Evolutionary conservation across 2,888 invertebrate species (phyloP), one percentile per base, ranked within the genome.

Genomic region (Epistrophella euchroma): DNA sequence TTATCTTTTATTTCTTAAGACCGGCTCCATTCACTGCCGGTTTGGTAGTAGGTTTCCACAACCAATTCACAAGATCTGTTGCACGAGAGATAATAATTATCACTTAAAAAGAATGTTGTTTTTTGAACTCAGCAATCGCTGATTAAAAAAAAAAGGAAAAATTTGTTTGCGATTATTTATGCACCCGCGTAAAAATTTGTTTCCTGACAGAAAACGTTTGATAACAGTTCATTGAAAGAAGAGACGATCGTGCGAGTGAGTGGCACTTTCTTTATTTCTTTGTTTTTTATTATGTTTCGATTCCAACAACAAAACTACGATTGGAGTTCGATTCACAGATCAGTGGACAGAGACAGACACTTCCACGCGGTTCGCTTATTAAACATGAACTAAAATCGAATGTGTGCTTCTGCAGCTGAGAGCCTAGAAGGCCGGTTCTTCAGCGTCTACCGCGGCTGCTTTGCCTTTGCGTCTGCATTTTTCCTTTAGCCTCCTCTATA

Each of bases 151-250:
- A 45, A 11, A 45, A 11, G 28, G 45, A 62, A 5, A 28, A 7
- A 35, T 35, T 47, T 66, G 35, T 0, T 32, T 64, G 55, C 17
- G 60, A 78, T 68, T 45, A 73, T 72, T 37, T 56, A n/a, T n/a
- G 35, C 19, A 32, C 83, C 40, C 79, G 74, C 68, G 83, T 62
- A 79, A 79, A 79, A 79, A 66, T 74, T 35, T 25, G 50, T 64
- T 79, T 83, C 68, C 45, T 35, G 52, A 60, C 37, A 43, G 64
- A 73, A 73, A 74, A 64, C 55, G 80, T 72, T 75, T 85, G 81
- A 81, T 85, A 85, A 85, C 85, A 85, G 85, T 85, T 85, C 58
- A 73, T 70, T 60, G 68, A 73, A 76, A 76, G 62, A 80, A 80
- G 72, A 80, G 62, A 72, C 25, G 74, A 75, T 73, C 73, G 62